These are phyloP conservation scores for Empidonax traillii DNA, from an alignment of 2,113 vertebrate genomes.

Conservation along the genomic window DNA sequence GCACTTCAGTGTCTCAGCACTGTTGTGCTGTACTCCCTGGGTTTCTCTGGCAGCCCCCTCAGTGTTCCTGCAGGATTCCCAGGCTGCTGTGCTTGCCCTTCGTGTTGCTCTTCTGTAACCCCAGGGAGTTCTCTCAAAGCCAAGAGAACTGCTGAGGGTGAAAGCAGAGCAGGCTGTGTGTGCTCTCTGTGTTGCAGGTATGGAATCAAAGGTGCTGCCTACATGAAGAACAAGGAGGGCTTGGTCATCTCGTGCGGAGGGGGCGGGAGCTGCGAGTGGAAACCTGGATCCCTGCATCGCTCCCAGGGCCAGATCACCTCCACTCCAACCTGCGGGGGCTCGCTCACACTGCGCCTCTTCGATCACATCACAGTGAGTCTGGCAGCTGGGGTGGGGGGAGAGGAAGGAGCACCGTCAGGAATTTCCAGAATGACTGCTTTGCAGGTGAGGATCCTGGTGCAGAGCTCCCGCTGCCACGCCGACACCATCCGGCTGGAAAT, in stretches of 20 bases:
- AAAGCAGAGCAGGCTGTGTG: neutral
- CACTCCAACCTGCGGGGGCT: constrained; percentile 68
- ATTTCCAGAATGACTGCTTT: neutral
- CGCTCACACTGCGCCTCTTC: constrained; percentile 83
- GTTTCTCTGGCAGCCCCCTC: neutral
- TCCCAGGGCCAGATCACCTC: constrained; percentile 81
- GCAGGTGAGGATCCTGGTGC: constrained; percentile 87
- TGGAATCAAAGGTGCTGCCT: constrained; percentile 88
- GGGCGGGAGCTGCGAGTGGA: constrained; percentile 80
- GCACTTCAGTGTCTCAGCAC: neutral
- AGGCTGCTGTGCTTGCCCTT: neutral
- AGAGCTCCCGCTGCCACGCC: constrained; percentile 78
- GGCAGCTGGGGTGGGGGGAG: neutral
- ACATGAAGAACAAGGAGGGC: constrained; percentile 87
- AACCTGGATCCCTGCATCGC: constrained; percentile 80
- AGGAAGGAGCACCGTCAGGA: neutral
- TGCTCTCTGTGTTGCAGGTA: constrained; percentile 75
- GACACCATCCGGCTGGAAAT: constrained; percentile 84
- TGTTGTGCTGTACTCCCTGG: accelerated
- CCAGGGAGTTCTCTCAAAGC: neutral
- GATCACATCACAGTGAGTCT: constrained; percentile 88
- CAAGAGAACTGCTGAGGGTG: neutral
- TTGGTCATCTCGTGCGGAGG: constrained; percentile 76
- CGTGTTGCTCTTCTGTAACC: neutral
- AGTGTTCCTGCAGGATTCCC: neutral